Base-by-base conservation (phyloP, 2,797 vertebrate genomes). In the Siniperca obscura region DNA sequence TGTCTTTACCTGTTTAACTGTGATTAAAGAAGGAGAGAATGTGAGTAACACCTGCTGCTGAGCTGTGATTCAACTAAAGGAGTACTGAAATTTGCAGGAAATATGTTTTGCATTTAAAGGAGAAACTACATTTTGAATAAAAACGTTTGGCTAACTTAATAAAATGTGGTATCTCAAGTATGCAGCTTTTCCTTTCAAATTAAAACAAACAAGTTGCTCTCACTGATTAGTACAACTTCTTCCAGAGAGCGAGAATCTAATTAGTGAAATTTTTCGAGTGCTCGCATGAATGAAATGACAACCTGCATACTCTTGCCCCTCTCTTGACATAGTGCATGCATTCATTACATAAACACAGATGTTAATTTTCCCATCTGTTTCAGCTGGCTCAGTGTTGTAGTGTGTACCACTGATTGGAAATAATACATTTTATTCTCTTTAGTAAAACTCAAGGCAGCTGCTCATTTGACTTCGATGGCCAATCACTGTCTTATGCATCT, bases 1-100 rank as follows among this genome's bases (percentile, higher is more conserved):
- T 38, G 70, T 75, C 25, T 78, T 40, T 12, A 78, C 25, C 3
- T 48, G 67, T 74, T 71, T 13, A 78, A 62, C 81, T 59, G 64
- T 80, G 74, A 81, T 82, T 71, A 60, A 66, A 78, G 68, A 53
- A 79, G 52, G 42, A 34, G 56, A 50, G 34, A 16, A 46, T 1
- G 42, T 70, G 30, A 70, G 14, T 55, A 30, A 48, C 71, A 77
- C 72, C 40, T 69, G n/a, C 64, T 52, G 42, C 64, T 42, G 19
- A 66, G n/a, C 70, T 64, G 40, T 60, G 34, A 65, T 16, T 62
- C 2, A 55, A n/a, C 19, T 17, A 7, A 48, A 70, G 9, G 36
- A 52, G 1, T 17, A 21, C 13, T 40, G 53, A 6, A 57, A 61
- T 25, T 53, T 50, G 3, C 40, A 68, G 48, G 12, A 30, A 30